phyloP scores from a whole-genome alignment of 2,797 vertebrate species.

The Siniperca undulata region DNA sequence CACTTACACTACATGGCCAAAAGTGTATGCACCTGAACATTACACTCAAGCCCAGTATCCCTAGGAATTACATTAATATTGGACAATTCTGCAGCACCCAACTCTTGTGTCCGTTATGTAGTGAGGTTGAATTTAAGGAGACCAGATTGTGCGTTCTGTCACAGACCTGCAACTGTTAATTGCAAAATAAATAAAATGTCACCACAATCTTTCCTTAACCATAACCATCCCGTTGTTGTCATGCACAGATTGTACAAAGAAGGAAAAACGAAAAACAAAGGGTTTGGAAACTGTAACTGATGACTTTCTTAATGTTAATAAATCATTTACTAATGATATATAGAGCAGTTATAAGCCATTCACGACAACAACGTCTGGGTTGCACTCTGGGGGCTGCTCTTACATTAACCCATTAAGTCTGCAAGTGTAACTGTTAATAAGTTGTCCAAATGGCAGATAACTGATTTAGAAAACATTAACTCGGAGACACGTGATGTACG shows the following conservation, averaged over 20 bases:
- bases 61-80: not conserved
- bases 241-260: not conserved
- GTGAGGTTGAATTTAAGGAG: no score
- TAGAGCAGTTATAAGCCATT: not conserved
- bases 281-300: not conserved
- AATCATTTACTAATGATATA: not conserved
- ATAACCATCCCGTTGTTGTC: not conserved
- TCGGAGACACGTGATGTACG: no score
- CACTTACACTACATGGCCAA: not conserved
- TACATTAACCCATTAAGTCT: not conserved
- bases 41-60: not conserved
- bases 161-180: not conserved
- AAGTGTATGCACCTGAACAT: not conserved
- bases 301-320: not conserved
- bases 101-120: not conserved
- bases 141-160: not conserved
- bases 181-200: not conserved
- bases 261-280: no score
- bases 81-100: not conserved
- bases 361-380: not conserved
- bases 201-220: no score
- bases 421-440: not conserved
- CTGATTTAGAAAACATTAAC: not conserved
- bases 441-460: not conserved
- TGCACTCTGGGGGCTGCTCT: not conserved